Evolutionary conservation across 2,797 vertebrate genomes (phyloP).

Genomic region (Psittacula derbiana): DNA sequence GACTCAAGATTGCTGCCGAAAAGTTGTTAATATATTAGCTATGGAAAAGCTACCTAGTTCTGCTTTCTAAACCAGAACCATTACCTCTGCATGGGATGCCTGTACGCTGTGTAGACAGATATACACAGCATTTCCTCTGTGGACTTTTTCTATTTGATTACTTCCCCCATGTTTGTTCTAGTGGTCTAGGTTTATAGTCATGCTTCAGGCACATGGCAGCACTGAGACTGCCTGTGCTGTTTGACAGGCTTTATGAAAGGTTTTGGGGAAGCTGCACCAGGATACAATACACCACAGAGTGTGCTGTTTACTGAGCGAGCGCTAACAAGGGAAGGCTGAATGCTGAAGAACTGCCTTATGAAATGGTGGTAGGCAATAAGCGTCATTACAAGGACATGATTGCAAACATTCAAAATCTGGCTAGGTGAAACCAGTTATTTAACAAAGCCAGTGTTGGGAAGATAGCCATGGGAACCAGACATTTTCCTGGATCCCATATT

Average conservation of each 20-base stretch:
- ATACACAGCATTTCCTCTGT: not conserved
- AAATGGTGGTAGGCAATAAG: not conserved
- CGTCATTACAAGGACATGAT: not conserved
- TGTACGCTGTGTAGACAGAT: not conserved
- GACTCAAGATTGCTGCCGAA: not conserved
- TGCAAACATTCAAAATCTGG: constrained; percentile 27
- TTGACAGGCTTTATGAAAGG: not conserved
- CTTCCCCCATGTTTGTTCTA: not conserved
- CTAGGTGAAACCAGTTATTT: not conserved
- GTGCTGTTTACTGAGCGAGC: not conserved
- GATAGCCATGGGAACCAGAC: not conserved
- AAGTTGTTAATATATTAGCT: not conserved
- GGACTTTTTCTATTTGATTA: not conserved
- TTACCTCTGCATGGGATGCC: not conserved
- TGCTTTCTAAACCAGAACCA: not conserved
- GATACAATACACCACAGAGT: rapidly evolving
- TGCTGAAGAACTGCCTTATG: not conserved
- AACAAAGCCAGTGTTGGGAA: not conserved
- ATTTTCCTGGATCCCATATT: not conserved
- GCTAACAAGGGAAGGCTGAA: not conserved
- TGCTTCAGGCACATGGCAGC: not conserved
- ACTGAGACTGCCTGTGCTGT: not conserved
- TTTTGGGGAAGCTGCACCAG: not conserved
- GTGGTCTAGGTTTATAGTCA: not conserved
- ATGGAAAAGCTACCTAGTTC: not conserved